Percentiles rank a stretch among this genome's conserved stretches.
Conservation (phyloP, 2,797 vertebrate species). For the Alauda arvensis region DNA sequence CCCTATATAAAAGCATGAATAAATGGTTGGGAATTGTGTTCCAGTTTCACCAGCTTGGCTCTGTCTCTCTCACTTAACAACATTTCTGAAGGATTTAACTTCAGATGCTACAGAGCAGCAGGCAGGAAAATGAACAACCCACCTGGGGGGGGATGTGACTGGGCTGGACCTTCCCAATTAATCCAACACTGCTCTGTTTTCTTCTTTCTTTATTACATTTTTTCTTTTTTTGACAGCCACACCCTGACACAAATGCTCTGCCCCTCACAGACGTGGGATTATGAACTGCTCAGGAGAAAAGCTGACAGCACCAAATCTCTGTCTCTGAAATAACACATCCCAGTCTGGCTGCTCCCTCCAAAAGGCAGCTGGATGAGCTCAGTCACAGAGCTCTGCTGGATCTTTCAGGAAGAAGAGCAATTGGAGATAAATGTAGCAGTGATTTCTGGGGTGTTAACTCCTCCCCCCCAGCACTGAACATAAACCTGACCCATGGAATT, state of each 20-base stretch:
- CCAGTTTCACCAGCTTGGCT: not conserved
- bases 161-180: not conserved
- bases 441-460: not conserved
- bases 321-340: not conserved
- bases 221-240: not conserved
- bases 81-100: not conserved
- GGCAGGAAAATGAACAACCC: slow-evolving; percentile 3
- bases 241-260: not conserved
- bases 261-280: not conserved
- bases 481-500: not conserved
- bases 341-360: not conserved
- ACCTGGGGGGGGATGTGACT: not conserved
- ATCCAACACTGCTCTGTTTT: not conserved
- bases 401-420: not conserved
- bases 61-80: not conserved
- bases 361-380: not conserved
- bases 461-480: not conserved
- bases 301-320: not conserved
- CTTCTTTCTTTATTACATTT: not conserved
- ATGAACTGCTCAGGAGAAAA: not conserved
- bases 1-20: not conserved
- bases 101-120: not conserved
- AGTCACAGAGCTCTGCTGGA: not conserved
- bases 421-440: not conserved
- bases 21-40: not conserved